Percentiles rank a stretch among this genome's conserved stretches.
These are phyloP conservation scores for Gasteruption jaculator DNA, from an alignment of 2,888 invertebrate genomes.

Conservation along the genomic window DNA sequence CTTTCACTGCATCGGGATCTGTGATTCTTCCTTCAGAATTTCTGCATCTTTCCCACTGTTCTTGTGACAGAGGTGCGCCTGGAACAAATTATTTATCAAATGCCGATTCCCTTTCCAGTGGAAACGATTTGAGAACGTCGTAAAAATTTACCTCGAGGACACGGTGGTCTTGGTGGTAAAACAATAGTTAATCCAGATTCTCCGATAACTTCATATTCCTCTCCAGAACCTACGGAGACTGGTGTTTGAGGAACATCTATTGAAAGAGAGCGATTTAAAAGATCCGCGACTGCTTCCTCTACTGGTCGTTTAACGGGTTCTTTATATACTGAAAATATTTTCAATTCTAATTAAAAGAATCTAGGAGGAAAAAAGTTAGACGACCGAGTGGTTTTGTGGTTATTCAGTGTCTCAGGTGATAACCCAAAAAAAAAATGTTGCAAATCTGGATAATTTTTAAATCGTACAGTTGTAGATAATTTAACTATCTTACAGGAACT, in stretches of 20 bases:
- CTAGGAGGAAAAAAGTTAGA: no score
- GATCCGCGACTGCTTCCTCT: slow-evolving; percentile 62
- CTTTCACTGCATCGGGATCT: slow-evolving; percentile 73
- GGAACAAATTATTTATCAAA: slow-evolving; percentile 34
- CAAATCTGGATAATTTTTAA: no score
- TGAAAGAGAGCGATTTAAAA: slow-evolving; percentile 54
- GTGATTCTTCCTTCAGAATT: slow-evolving; percentile 76
- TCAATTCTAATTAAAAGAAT: no score
- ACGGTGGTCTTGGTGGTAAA: slow-evolving; percentile 65
- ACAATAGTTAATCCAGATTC: slow-evolving; percentile 55
- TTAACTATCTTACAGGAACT: no score
- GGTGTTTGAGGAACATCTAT: slow-evolving; percentile 34
- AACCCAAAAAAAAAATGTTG: no score
- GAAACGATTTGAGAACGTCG: slow-evolving; percentile 36
- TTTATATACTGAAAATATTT: slow-evolving; percentile 60
- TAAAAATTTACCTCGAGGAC: slow-evolving; percentile 38
- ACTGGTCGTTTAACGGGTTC: slow-evolving; percentile 61
- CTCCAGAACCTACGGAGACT: slow-evolving; percentile 55
- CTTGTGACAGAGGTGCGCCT: slow-evolving; percentile 67
- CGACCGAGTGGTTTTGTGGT: no score
- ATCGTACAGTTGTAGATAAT: no score
- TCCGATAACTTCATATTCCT: slow-evolving; percentile 69
- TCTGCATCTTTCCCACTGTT: slow-evolving; percentile 79
- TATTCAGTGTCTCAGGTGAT: no score
- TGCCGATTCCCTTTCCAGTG: slow-evolving; percentile 18